Evolutionary conservation across 2,113 vertebrate species (phyloP).

Genomic region (Thymallus thymallus): DNA sequence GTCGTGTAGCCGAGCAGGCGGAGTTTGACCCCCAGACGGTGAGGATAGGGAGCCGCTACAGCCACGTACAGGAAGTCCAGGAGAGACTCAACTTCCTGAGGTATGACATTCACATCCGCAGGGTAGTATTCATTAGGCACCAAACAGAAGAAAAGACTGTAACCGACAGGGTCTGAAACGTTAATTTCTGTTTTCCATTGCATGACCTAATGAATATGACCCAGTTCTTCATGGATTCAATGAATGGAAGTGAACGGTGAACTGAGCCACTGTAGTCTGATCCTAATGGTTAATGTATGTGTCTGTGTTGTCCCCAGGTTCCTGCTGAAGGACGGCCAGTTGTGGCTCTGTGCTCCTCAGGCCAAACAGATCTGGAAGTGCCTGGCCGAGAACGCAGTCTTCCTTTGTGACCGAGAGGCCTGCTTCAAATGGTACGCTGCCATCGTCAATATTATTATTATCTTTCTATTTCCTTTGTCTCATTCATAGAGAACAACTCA

Average conservation of each 20-base stretch:
- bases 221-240: too few relatives aligned
- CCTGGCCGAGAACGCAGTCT: constrained; percentile 98
- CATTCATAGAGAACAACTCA: too few relatives aligned
- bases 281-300: too few relatives aligned
- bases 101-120: constrained; percentile 58
- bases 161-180: too few relatives aligned
- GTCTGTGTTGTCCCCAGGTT: constrained; percentile 76
- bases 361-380: constrained; percentile 99
- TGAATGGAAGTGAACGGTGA: neutral
- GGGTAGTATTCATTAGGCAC: neutral
- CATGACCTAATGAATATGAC: too few relatives aligned
- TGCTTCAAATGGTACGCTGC: constrained; percentile 93
- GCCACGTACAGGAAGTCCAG: constrained; percentile 98
- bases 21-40: constrained; percentile 99
- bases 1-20: constrained; percentile 82
- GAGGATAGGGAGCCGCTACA: constrained; percentile 94
- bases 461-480: neutral
- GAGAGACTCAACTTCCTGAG: constrained; percentile 96
- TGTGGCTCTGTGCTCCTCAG: constrained; percentile 98
- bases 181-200: neutral
- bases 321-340: constrained; percentile 95
- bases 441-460: neutral
- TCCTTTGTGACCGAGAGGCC: constrained; percentile 97
- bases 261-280: neutral
- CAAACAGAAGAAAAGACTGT: neutral